A percentile compares a stretch with the other conserved stretches of the same genome.
These are phyloP conservation scores for Thunnus albacares DNA, from an alignment of 2,797 vertebrate genomes.

Conservation along the genomic window DNA sequence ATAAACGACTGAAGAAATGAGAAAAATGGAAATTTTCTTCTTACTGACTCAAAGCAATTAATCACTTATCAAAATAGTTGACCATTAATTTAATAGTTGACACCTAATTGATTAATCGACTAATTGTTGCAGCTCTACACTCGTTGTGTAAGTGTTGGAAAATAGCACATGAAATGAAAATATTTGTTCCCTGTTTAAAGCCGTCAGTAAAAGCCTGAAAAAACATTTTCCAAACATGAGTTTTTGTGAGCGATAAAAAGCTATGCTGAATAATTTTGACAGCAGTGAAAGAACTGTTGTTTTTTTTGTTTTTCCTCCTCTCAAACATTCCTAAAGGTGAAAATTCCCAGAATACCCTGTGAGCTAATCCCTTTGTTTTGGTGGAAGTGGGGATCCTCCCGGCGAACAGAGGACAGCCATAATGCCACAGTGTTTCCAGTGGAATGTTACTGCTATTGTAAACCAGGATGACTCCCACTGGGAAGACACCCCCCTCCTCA, in stretches of 20 bases:
- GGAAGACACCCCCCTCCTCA: conserved; percentile 37
- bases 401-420: conserved; percentile 51
- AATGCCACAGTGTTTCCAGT: conserved; percentile 78
- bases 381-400: conserved; percentile 55
- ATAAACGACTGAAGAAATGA: too few species aligned
- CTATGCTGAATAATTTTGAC: conserved; percentile 21
- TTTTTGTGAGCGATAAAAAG: neutral
- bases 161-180: neutral
- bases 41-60: too few species aligned
- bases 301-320: neutral
- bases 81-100: too few species aligned
- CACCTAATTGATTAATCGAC: too few species aligned
- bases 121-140: too few species aligned
- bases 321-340: conserved; percentile 53
- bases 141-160: neutral
- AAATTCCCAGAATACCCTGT: conserved; percentile 62
- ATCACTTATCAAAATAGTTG: too few species aligned
- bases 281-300: neutral
- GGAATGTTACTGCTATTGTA: conserved; percentile 80
- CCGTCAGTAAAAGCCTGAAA: neutral
- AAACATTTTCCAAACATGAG: neutral
- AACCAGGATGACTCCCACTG: conserved; percentile 70
- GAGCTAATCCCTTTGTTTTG: conserved; percentile 72
- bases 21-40: too few species aligned
- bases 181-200: conserved; percentile 2